These are phyloP conservation scores for Camponotus fellah DNA, from an alignment of 2,888 invertebrate genomes.

Conservation along the genomic window DNA sequence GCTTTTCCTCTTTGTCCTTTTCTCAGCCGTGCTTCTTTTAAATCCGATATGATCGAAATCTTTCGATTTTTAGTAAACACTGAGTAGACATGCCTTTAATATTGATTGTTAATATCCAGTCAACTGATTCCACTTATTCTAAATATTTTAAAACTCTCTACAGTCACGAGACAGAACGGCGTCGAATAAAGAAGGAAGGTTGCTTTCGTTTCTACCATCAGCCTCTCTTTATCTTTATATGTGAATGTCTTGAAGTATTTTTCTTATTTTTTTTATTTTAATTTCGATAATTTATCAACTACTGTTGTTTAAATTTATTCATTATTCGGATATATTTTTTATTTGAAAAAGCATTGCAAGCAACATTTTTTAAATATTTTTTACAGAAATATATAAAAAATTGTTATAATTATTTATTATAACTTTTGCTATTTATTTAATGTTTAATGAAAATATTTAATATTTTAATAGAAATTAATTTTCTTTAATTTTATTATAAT, in stretches of 20 bases:
- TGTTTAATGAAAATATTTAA: background rate
- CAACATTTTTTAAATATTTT: background rate
- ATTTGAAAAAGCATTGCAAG: background rate
- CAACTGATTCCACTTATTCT: conserved; percentile 65
- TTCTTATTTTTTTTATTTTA: background rate
- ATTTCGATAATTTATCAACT: background rate
- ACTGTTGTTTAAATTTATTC: background rate
- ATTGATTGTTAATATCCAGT: conserved; percentile 72
- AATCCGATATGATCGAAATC: conserved; percentile 27
- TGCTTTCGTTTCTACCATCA: background rate
- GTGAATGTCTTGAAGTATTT: no score
- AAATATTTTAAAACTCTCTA: conserved; percentile 75
- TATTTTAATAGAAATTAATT: background rate
- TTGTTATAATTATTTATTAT: conserved; percentile 1
- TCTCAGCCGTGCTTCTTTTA: conserved; percentile 26
- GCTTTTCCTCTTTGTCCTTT: conserved; percentile 8
- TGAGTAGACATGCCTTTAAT: conserved; percentile 73
- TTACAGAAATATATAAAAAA: conserved; percentile 6
- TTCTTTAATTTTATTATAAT: background rate
- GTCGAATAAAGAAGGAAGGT: conserved; percentile 23
- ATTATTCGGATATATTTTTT: conserved; percentile 4
- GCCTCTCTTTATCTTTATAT: background rate
- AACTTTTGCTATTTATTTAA: no score
- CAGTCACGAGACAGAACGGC: conserved; percentile 42
- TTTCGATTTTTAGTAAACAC: conserved; percentile 73